Base-by-base conservation (phyloP, 2,797 vertebrate species). In the Hemitrygon akajei region DNA sequence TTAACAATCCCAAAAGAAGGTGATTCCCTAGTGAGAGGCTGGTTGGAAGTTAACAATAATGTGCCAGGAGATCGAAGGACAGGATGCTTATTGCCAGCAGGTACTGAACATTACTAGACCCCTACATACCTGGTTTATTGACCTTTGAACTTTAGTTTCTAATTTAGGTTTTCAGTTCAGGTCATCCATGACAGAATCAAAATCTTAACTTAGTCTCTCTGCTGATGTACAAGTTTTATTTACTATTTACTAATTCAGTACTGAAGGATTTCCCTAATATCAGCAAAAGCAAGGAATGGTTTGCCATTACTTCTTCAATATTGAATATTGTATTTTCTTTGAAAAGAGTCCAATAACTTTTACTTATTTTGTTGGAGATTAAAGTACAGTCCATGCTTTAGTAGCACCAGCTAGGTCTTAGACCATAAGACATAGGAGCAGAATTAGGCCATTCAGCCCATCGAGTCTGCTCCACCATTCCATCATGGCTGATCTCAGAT, bases 111-210 rank as follows among this genome's bases (percentile, higher is more conserved):
- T 93, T 73, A 92, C 18, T 76, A 27, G 71, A 58, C 47, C 37
- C 7, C 30, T 76, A 12, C 16, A 40, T 76, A 56, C 40, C 40
- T 93, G 27, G 40, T 9, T 58, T 58, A n/a, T 93, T 93, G 71
- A 93, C 40, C 30, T 56, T 76, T 93, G 91, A 93, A 93, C 69
- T 93, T 75, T 18, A 40, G 25, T 69, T 75, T 92, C 71, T 66
- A 75, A 27, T 75, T 92, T 37, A 92, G 56, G 47, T 27, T 56
- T 12, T 16, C 1, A 75, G 69, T 75, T 76, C 71, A 58, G 47
- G 40, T 93, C 91, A 93, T 20, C 63, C 60, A 69, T 22, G 60
- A 66, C 84, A 34, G 30, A 87, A 87, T 66, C 30, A 18, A 34
- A 34, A 66, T 30, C 60, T 66, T 18, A 87, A n/a, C 30, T 30